These are phyloP conservation scores for Catostylus mosaicus DNA, from an alignment of 30 jellyfish, hydroid and myxozoan genomes.

Conservation along the genomic window DNA sequence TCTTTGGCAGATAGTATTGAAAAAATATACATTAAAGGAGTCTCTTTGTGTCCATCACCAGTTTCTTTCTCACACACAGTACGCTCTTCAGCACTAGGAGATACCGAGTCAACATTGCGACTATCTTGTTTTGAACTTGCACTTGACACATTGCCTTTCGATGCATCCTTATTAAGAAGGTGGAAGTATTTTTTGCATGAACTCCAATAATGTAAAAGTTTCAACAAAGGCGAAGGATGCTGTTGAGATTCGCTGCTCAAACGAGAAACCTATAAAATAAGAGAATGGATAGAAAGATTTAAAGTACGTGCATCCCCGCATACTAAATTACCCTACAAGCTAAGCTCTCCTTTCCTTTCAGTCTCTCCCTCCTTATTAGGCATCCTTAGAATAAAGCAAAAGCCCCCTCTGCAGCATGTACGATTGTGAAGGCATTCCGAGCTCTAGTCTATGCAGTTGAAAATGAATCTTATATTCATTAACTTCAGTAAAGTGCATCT, in stretches of 20 bases:
- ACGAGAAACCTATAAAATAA: constrained; percentile 47
- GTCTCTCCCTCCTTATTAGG: neutral
- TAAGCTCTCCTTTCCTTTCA: neutral
- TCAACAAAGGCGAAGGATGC: constrained; percentile 73
- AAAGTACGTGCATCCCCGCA: too few relatives aligned
- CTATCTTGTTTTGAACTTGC: neutral
- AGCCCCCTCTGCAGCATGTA: too few relatives aligned
- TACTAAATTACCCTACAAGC: neutral
- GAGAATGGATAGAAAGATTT: neutral
- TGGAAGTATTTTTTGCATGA: constrained; percentile 41
- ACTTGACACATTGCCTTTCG: neutral
- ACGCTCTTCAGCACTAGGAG: too few relatives aligned
- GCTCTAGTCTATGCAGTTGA: too few relatives aligned
- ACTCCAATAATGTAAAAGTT: constrained; percentile 72
- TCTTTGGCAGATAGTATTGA: constrained; percentile 18
- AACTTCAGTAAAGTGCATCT: too few relatives aligned
- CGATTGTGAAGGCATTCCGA: too few relatives aligned
- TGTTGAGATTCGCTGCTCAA: constrained; percentile 58
- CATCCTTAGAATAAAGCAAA: neutral
- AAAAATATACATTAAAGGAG: constrained; percentile 25
- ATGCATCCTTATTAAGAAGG: constrained; percentile 27
- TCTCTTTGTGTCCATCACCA: neutral
- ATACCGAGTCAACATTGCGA: neutral
- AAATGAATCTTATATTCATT: too few relatives aligned
- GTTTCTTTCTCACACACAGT: neutral